These are phyloP conservation scores for Ceratoteleas bidentatus DNA, from an alignment of 1,140 invertebrate genomes.

Conservation along the genomic window DNA sequence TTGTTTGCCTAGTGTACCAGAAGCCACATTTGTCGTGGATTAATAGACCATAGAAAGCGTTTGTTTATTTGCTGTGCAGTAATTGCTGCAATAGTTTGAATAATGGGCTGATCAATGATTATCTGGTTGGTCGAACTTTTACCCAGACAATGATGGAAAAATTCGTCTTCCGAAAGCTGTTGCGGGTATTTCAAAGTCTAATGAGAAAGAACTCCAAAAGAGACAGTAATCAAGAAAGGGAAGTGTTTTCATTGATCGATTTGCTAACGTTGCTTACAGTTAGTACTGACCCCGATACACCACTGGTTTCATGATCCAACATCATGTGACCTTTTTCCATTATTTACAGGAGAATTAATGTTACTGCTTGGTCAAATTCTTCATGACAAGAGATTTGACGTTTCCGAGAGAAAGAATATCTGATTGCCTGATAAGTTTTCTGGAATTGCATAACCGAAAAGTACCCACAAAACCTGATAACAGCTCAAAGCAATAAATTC, in stretches of 20 bases:
- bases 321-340: conserved; percentile 54
- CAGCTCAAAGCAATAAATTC: no score
- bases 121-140: no score
- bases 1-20: no score
- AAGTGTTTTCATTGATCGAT: conserved; percentile 48
- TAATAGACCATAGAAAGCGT: no score
- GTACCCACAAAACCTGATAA: no score
- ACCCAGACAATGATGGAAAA: background rate
- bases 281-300: conserved; percentile 62
- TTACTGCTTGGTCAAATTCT: background rate
- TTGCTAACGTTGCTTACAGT: conserved; percentile 47
- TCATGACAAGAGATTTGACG: background rate
- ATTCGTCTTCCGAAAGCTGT: background rate
- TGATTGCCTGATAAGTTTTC: no score
- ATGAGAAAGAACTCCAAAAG: background rate
- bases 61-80: no score
- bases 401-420: no score
- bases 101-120: no score
- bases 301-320: conserved; percentile 59
- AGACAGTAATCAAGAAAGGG: conserved; percentile 20
- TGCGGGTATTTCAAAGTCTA: background rate
- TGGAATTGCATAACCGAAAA: no score
- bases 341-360: background rate
- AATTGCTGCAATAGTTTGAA: no score
- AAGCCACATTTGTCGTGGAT: no score